Conservation (phyloP, 2,113 vertebrate genomes). For the Galbula dea region DNA sequence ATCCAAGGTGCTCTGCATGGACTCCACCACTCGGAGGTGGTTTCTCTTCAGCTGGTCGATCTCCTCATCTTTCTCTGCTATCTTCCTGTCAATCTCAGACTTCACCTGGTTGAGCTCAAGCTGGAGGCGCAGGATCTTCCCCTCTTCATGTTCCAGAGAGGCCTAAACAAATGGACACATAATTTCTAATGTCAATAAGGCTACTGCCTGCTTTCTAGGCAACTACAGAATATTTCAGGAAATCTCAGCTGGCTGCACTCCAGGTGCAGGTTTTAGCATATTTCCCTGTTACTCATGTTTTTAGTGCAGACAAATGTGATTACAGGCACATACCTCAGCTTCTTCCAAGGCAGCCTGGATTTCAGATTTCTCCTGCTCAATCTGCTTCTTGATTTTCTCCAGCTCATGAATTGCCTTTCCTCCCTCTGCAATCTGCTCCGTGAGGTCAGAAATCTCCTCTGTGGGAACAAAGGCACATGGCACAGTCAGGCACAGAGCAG, state of each 20-base stretch:
- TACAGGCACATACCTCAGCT: slow-evolving; percentile 72
- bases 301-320: not conserved
- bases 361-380: slow-evolving; percentile 22
- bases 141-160: slow-evolving; percentile 51
- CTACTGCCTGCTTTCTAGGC: not conserved
- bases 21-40: slow-evolving; percentile 68
- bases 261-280: accelerated
- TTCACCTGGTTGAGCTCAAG: slow-evolving; percentile 59
- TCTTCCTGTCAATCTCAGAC: slow-evolving; percentile 41
- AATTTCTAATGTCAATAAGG: accelerated
- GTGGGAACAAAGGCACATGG: not conserved
- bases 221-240: not conserved
- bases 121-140: slow-evolving; percentile 78
- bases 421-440: slow-evolving; percentile 80
- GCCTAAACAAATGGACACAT: slow-evolving; percentile 21
- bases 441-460: slow-evolving; percentile 88
- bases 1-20: slow-evolving; percentile 75
- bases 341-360: slow-evolving; percentile 83
- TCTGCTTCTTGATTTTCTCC: slow-evolving; percentile 86
- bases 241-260: not conserved
- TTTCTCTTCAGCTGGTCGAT: slow-evolving; percentile 78
- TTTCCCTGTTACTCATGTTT: not conserved
- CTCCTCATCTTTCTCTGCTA: slow-evolving; percentile 80
- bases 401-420: slow-evolving; percentile 88
- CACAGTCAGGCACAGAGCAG: not conserved